Conservation (phyloP, 2,888 invertebrate species). For the Agrilus mali region DNA sequence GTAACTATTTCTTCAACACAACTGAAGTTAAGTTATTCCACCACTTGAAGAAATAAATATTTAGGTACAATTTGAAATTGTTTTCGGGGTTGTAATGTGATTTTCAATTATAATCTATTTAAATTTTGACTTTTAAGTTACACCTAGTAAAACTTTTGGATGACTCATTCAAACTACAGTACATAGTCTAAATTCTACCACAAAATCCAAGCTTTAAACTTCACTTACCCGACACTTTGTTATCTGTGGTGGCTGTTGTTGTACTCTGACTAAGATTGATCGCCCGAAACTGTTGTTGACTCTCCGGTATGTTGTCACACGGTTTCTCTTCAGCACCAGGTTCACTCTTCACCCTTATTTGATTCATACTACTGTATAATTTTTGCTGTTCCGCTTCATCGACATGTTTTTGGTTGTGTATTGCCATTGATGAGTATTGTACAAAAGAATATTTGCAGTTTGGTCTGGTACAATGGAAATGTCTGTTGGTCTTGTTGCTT, state of each 20-base stretch:
- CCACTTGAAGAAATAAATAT: too few relatives aligned
- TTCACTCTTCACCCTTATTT: constrained; percentile 19
- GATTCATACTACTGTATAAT: constrained; percentile 16
- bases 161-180: too few relatives aligned
- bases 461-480: constrained; percentile 62
- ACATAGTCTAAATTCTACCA: background rate
- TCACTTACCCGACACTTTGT: constrained; percentile 30
- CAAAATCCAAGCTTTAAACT: background rate
- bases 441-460: constrained; percentile 63
- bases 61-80: too few relatives aligned
- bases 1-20: too few relatives aligned
- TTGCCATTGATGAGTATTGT: constrained; percentile 58
- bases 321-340: constrained; percentile 18
- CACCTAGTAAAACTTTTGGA: too few relatives aligned
- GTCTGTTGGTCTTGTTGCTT: constrained; percentile 56
- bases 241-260: constrained; percentile 12
- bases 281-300: constrained; percentile 21
- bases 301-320: constrained; percentile 8
- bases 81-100: too few relatives aligned
- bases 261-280: constrained; percentile 27
- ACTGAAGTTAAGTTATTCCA: too few relatives aligned
- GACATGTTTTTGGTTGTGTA: constrained; percentile 56
- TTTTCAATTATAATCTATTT: too few relatives aligned
- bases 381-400: constrained; percentile 22
- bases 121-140: too few relatives aligned